Conservation (phyloP, 2,888 invertebrate genomes). For the Sclerodermus sp. region DNA sequence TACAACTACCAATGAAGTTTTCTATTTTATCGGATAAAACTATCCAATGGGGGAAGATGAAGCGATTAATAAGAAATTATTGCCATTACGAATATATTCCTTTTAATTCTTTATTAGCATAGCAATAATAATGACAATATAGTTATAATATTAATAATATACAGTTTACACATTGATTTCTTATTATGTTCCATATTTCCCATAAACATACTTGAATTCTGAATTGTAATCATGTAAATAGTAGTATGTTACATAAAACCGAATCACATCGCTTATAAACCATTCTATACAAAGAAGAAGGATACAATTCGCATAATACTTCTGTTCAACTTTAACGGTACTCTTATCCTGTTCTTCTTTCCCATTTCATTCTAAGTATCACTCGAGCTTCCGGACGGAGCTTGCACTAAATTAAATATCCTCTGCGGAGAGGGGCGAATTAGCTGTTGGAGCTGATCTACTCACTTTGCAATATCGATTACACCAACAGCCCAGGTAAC, state of each 20-base stretch:
- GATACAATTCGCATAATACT: slow-evolving; percentile 53
- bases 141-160: slow-evolving; percentile 42
- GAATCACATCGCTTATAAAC: slow-evolving; percentile 41
- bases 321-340: slow-evolving; percentile 50
- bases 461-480: too few species aligned
- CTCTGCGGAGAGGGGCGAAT: too few species aligned
- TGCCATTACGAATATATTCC: too few species aligned
- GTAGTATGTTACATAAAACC: slow-evolving; percentile 50
- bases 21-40: too few species aligned
- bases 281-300: slow-evolving; percentile 50
- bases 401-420: too few species aligned
- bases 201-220: slow-evolving; percentile 40
- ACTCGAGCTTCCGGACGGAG: slow-evolving; percentile 4
- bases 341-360: slow-evolving; percentile 16
- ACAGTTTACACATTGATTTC: slow-evolving; percentile 35
- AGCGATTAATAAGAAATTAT: too few species aligned
- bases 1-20: too few species aligned
- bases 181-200: slow-evolving; percentile 42
- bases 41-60: too few species aligned
- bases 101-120: slow-evolving; percentile 35
- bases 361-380: slow-evolving; percentile 5
- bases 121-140: slow-evolving; percentile 37
- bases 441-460: too few species aligned
- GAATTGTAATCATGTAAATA: slow-evolving; percentile 32
- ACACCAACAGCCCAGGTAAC: too few species aligned